Evolutionary conservation across 2,113 vertebrate genomes (phyloP), one percentile per base, ranked within the genome.

Genomic region (Apus apus): DNA sequence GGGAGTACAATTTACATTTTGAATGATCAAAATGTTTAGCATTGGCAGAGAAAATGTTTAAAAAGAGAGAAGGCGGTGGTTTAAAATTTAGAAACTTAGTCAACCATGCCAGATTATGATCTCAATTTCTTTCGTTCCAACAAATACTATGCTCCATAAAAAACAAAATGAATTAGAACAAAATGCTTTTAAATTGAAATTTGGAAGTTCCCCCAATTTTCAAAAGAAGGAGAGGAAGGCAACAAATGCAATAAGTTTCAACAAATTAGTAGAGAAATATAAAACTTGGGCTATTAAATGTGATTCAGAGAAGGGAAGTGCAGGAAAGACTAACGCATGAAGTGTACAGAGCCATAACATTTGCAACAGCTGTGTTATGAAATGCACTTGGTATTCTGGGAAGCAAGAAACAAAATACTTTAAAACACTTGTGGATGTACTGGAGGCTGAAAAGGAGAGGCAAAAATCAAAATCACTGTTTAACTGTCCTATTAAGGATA

Each of bases 1-100:
- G 96, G 89, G 95, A 97, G 89, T 65, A 87, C 70, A 95, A 97
- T 98, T 97, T 97, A 96, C 95, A 97, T 97, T 98, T 93, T 93
- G 95, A 97, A 97, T 95, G 94, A 97, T 96, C 96, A 95, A 89
- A 94, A 90, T 71, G 96, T 93, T 97, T 96, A 96, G 92, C 90
- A 77, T 90, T 76, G 78, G 96, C 97, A 97, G 72, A 75, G 95
- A 96, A 98, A 96, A 97, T 97, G 87, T 95, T 95, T 96, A 73
- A 97, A 97, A 94, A 97, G 45, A 72, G 81, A 93, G 95, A 94
- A 85, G 90, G 90, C 27, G 36, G 87, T 4, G 82, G 87, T 96
- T 96, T 96, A 94, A 85, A 97, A 94, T 95, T 89, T 89, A 94
- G 97, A 94, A 96, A 95, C 46, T 87, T 95, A 85, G 94, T 93